Evolutionary conservation across 2,888 invertebrate genomes (phyloP).

Genomic region (Orthosia gothica): DNA sequence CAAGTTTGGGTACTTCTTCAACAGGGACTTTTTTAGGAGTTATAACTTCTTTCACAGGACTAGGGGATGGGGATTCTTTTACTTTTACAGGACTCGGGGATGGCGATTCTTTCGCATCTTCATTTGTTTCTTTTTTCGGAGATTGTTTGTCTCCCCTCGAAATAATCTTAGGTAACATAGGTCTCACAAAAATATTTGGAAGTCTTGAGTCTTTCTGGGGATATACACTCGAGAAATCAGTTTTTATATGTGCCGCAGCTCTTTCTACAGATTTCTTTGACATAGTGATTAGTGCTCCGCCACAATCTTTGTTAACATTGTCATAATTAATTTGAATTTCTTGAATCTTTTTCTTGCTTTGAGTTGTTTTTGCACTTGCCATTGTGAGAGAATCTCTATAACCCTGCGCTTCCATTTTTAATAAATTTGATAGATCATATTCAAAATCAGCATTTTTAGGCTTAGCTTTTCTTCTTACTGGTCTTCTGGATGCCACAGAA

Average conservation of each 20-base stretch:
- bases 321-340: slow-evolving; percentile 78
- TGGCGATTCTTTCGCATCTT: slow-evolving; percentile 89
- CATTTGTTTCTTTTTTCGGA: slow-evolving; percentile 81
- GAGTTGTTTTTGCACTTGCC: slow-evolving; percentile 73
- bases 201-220: slow-evolving; percentile 74
- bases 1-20: slow-evolving; percentile 51
- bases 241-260: slow-evolving; percentile 83
- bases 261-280: slow-evolving; percentile 83
- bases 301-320: slow-evolving; percentile 82
- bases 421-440: slow-evolving; percentile 93
- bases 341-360: slow-evolving; percentile 80
- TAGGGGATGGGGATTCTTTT: slow-evolving; percentile 91
- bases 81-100: slow-evolving; percentile 94
- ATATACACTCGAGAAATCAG: slow-evolving; percentile 70
- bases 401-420: slow-evolving; percentile 90
- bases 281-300: slow-evolving; percentile 82
- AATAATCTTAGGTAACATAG: slow-evolving; percentile 82
- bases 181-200: slow-evolving; percentile 82
- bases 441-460: slow-evolving; percentile 94
- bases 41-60: slow-evolving; percentile 93
- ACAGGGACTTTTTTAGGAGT: slow-evolving; percentile 39
- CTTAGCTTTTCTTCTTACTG: slow-evolving; percentile 93
- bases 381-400: slow-evolving; percentile 84
- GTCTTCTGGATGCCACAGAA: slow-evolving; percentile 87
- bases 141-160: slow-evolving; percentile 81